Evolutionary conservation across 2,888 invertebrate species (phyloP).

Genomic region (Drosophila mayaguana): DNA sequence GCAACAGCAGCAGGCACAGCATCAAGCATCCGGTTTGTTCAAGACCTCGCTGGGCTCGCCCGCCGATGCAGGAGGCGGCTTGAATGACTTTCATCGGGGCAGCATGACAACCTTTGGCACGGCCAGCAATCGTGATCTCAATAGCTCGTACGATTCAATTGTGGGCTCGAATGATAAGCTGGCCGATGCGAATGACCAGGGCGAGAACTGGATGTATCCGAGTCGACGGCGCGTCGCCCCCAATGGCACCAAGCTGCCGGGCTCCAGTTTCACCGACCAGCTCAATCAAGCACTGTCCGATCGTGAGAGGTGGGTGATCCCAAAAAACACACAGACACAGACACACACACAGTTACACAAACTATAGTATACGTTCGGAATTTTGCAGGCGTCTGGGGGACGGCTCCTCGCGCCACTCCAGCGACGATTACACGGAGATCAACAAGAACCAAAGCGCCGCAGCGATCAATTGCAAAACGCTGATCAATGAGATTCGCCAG

Average conservation of each 20-base stretch:
- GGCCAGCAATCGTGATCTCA: slow-evolving; percentile 83
- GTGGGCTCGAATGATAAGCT: slow-evolving; percentile 85
- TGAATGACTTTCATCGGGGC: slow-evolving; percentile 82
- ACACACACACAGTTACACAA: slow-evolving; percentile 28
- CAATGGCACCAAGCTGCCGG: slow-evolving; percentile 86
- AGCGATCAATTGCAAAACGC: slow-evolving; percentile 91
- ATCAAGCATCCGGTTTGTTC: slow-evolving; percentile 79
- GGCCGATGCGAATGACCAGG: slow-evolving; percentile 82
- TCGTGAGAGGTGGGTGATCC: slow-evolving; percentile 88
- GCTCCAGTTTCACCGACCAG: slow-evolving; percentile 93
- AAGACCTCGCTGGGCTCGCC: slow-evolving; percentile 79
- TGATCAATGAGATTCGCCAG: slow-evolving; percentile 94
- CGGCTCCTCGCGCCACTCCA: slow-evolving; percentile 87
- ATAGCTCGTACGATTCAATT: slow-evolving; percentile 85
- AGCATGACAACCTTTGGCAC: slow-evolving; percentile 83
- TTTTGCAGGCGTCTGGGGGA: slow-evolving; percentile 84
- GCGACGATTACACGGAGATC: slow-evolving; percentile 88
- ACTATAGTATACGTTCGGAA: slow-evolving; percentile 51
- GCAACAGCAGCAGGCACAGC: slow-evolving; percentile 74
- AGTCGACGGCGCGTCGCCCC: slow-evolving; percentile 84
- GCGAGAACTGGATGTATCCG: slow-evolving; percentile 85
- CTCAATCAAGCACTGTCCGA: slow-evolving; percentile 94
- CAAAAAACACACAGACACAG: slow-evolving; percentile 9
- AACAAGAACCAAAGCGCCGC: slow-evolving; percentile 88
- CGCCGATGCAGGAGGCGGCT: slow-evolving; percentile 58